Conservation (phyloP, 1,140 invertebrate species). For the Bombyx mori region DNA sequence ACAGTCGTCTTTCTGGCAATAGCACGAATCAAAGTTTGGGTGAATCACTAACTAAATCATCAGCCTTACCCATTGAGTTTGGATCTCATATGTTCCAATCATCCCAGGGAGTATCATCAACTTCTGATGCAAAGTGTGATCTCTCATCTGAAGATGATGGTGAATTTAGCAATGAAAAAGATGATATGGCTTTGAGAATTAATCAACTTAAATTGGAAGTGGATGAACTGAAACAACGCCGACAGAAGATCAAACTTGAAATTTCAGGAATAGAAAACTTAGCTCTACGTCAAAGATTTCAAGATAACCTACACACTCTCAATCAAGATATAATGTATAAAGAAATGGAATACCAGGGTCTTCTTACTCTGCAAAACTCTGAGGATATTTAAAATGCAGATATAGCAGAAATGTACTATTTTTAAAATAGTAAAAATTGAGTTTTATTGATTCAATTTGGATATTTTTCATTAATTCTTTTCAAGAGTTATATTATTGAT, state of each 20-base stretch:
- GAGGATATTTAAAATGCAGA: constrained; percentile 58
- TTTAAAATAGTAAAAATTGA: too few species aligned
- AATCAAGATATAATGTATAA: constrained; percentile 85
- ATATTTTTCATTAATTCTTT: too few species aligned
- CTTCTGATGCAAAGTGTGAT: constrained; percentile 25
- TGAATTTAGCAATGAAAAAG: constrained; percentile 50
- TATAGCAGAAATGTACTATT: too few species aligned
- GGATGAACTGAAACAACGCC: constrained; percentile 78
- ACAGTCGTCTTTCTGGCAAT: constrained; percentile 83
- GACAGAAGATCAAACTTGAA: constrained; percentile 85
- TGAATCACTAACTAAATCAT: constrained; percentile 20
- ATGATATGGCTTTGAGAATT: constrained; percentile 71
- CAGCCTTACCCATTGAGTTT: constrained; percentile 31
- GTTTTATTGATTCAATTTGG: too few species aligned
- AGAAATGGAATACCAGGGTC: constrained; percentile 76
- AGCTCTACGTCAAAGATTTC: constrained; percentile 85
- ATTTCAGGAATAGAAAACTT: constrained; percentile 90
- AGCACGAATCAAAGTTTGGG: constrained; percentile 78
- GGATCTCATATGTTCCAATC: constrained; percentile 42
- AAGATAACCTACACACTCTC: constrained; percentile 84
- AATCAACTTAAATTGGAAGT: constrained; percentile 78
- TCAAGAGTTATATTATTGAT: too few species aligned
- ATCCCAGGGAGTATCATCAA: constrained; percentile 19
- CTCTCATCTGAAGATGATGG: constrained; percentile 41
- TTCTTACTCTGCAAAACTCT: constrained; percentile 50